These are phyloP conservation scores for Xenopus laevis DNA, from an alignment of 2,113 vertebrate genomes.

Conservation along the genomic window DNA sequence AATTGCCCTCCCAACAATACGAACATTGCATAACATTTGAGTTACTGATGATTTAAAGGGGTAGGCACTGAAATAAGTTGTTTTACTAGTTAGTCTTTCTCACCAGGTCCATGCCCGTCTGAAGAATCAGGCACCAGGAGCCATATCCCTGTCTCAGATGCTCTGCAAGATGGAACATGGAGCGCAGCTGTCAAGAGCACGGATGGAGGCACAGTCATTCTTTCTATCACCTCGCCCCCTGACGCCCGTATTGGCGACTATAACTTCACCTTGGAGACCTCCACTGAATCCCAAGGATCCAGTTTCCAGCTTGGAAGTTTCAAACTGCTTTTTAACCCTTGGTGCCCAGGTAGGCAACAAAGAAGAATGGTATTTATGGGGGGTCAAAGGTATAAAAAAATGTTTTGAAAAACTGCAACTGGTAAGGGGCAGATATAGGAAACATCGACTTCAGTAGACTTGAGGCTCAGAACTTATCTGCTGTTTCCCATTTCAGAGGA, in stretches of 20 bases:
- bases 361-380: background rate
- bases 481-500: conserved; percentile 52
- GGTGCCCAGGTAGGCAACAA: conserved; percentile 78
- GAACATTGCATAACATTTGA: no score
- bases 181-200: conserved; percentile 64
- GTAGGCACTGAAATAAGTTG: no score
- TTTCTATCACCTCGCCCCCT: conserved; percentile 70
- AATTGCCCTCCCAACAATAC: no score
- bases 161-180: conserved; percentile 67
- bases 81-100: no score
- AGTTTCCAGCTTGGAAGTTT: conserved; percentile 70
- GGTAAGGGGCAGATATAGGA: no score
- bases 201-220: conserved; percentile 52
- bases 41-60: no score
- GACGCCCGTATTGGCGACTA: conserved; percentile 77
- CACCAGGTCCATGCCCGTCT: conserved; percentile 73
- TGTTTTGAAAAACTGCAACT: no score
- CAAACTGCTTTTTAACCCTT: conserved; percentile 84
- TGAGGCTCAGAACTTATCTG: no score
- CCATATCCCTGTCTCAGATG: conserved; percentile 64
- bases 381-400: no score
- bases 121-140: conserved; percentile 73
- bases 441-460: no score
- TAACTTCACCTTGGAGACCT: conserved; percentile 64
- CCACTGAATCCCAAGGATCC: conserved; percentile 49